Percentiles rank a stretch among this genome's conserved stretches.
These are phyloP conservation scores for Leucophenga varia DNA, from an alignment of 1,140 invertebrate genomes.

Conservation along the genomic window DNA sequence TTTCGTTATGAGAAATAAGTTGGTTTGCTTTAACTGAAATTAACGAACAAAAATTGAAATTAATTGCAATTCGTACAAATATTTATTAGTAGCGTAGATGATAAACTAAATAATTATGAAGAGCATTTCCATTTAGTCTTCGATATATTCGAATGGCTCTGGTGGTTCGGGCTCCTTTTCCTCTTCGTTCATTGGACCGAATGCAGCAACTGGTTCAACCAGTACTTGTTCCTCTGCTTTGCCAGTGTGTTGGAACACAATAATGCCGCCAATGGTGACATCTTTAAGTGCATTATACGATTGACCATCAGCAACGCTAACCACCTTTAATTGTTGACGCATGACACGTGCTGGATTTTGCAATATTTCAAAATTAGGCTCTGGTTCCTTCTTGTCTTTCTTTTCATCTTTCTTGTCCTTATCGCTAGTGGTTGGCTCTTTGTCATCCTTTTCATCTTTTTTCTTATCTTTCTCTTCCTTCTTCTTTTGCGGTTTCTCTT, in stretches of 20 bases:
- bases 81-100: too few species aligned
- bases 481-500: conserved; percentile 58
- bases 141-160: conserved; percentile 94
- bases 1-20: too few species aligned
- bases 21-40: too few species aligned
- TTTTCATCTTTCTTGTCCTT: conserved; percentile 56
- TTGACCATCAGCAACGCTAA: conserved; percentile 77
- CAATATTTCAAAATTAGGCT: conserved; percentile 88
- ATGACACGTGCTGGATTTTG: conserved; percentile 93
- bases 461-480: conserved; percentile 58
- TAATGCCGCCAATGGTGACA: conserved; percentile 90
- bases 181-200: conserved; percentile 91
- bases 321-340: conserved; percentile 88
- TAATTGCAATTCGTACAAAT: too few species aligned
- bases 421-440: conserved; percentile 58
- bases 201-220: conserved; percentile 92
- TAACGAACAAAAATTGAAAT: too few species aligned
- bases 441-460: conserved; percentile 53
- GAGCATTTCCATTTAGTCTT: conserved; percentile 67
- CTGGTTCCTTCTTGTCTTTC: conserved; percentile 78
- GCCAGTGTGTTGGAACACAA: conserved; percentile 86
- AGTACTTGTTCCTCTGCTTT: conserved; percentile 76
- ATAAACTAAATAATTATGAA: conserved; percentile 10
- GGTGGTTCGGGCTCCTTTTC: conserved; percentile 91
- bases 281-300: conserved; percentile 88